Evolutionary conservation across 2,888 invertebrate genomes (phyloP), one percentile per base, ranked within the genome.

Genomic region (Ophonus ardosiacus): DNA sequence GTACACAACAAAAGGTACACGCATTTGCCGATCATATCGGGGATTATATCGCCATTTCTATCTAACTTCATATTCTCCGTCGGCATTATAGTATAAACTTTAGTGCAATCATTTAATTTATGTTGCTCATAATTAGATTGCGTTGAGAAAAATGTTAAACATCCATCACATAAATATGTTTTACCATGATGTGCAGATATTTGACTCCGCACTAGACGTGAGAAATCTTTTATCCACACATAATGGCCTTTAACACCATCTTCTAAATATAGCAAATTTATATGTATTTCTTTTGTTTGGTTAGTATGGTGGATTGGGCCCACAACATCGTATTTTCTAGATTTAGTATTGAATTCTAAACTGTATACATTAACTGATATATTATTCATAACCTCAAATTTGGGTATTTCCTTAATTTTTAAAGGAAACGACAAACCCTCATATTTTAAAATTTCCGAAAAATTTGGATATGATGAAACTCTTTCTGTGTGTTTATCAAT

Each of bases 151-250:
- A 68, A 43, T 24, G 31, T 65, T 71, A 86, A 76, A 81, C 86
- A 86, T 57, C 57, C 68, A 59, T 86, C 84, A 76, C 86, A 86
- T 10, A 86, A 78, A 79, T 59, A 59, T 17, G 85, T 61, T 84
- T 82, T 81, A 0, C 68, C n/a, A 21, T 57, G n/a, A n/a, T n/a
- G n/a, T n/a, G n/a, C n/a, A n/a, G n/a, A n/a, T n/a, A n/a, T n/a
- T n/a, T n/a, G n/a, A n/a, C n/a, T n/a, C n/a, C n/a, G n/a, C n/a
- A n/a, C n/a, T n/a, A n/a, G n/a, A n/a, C n/a, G n/a, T n/a, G n/a
- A n/a, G n/a, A n/a, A n/a, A n/a, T n/a, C n/a, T n/a, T n/a, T n/a
- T n/a, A n/a, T n/a, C n/a, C n/a, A n/a, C n/a, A n/a, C n/a, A n/a
- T n/a, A n/a, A n/a, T n/a, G n/a, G n/a, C n/a, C n/a, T n/a, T n/a